These are phyloP conservation scores for Castor canadensis DNA, from an alignment of 2,113 vertebrate genomes.

Conservation along the genomic window DNA sequence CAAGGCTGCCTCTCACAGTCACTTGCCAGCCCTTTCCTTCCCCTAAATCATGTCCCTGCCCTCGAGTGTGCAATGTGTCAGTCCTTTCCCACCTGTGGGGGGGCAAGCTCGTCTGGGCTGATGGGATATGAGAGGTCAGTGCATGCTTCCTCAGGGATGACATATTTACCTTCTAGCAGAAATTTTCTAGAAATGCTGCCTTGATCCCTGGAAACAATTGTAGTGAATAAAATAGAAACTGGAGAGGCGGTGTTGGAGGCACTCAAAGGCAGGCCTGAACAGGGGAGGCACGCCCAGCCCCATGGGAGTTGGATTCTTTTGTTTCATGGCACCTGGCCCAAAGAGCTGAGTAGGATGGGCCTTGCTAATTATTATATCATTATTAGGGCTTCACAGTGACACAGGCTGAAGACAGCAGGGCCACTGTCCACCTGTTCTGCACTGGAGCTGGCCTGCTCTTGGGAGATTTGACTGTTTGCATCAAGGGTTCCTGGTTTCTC, in stretches of 20 bases:
- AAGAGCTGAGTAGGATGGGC: neutral
- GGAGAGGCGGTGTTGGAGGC: accelerated
- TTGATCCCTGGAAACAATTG: neutral
- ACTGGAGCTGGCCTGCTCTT: neutral
- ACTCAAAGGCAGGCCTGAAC: accelerated
- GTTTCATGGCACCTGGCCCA: neutral
- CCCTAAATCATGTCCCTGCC: neutral
- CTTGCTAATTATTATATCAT: accelerated
- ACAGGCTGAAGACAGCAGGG: neutral
- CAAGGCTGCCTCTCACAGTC: neutral
- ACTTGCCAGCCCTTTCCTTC: neutral
- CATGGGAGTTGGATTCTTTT: accelerated
- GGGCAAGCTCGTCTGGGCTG: neutral
- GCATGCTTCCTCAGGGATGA: accelerated
- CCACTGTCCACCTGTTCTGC: neutral
- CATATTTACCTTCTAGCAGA: neutral
- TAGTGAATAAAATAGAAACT: neutral
- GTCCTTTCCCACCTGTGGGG: neutral
- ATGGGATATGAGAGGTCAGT: no score
- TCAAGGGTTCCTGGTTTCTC: neutral
- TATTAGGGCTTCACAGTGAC: neutral
- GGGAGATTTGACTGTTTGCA: neutral
- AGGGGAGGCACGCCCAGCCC: neutral
- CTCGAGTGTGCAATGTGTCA: no score
- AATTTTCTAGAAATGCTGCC: neutral